Percentiles rank a stretch among this genome's conserved stretches.
Evolutionary conservation across 2,888 invertebrate species (phyloP).

Genomic region (Lasioglossum pauxillum): DNA sequence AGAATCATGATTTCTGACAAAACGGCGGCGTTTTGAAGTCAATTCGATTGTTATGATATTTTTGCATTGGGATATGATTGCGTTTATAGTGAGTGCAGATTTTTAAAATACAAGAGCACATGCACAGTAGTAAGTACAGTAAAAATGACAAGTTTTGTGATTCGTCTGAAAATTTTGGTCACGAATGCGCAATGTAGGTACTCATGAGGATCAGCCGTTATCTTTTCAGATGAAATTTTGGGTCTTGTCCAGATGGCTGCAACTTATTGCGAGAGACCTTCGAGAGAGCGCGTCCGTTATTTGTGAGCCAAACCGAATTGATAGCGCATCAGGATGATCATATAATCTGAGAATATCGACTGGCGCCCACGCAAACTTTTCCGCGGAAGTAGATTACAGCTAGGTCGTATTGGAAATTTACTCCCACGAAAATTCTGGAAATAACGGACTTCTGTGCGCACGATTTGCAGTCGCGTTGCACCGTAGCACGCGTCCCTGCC

Average conservation of each 20-base stretch:
- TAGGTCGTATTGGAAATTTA: constrained; percentile 73
- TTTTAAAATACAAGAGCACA: too few relatives aligned
- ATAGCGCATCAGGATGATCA: constrained; percentile 28
- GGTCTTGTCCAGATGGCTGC: not conserved
- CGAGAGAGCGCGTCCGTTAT: constrained; percentile 24
- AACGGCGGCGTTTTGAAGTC: too few relatives aligned
- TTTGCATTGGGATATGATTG: not conserved
- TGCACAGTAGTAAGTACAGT: too few relatives aligned
- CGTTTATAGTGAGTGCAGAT: not conserved
- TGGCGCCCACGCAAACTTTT: constrained; percentile 63
- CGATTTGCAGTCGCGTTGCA: not conserved
- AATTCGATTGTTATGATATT: not conserved
- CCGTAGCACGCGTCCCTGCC: not conserved
- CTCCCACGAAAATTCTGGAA: constrained; percentile 73
- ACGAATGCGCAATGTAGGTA: not conserved
- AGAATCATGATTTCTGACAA: too few relatives aligned
- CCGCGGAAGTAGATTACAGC: constrained; percentile 48
- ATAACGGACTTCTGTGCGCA: constrained; percentile 53
- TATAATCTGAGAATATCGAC: constrained; percentile 48
- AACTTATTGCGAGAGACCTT: constrained; percentile 19
- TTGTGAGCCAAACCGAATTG: constrained; percentile 31
- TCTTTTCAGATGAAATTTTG: not conserved
- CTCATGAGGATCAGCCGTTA: not conserved
- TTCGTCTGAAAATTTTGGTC: not conserved
- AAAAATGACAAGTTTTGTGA: too few relatives aligned